phyloP scores from a whole-genome alignment of 1,140 invertebrate genomes.

The Whitmania pigra region DNA sequence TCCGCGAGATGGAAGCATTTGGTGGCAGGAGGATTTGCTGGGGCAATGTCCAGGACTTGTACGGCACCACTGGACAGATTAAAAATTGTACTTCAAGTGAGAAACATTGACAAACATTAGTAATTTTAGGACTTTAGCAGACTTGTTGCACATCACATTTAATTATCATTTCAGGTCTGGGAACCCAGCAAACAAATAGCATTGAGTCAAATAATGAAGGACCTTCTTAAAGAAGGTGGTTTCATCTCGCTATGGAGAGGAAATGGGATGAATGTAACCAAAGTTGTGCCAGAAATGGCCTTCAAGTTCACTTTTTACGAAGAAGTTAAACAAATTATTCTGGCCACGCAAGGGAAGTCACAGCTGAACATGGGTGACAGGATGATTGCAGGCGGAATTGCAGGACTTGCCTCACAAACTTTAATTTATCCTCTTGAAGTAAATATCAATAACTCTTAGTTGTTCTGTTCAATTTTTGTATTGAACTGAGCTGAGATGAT shows the following conservation, averaged over 20 bases:
- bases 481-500: too few species aligned
- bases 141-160: background rate
- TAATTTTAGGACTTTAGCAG: background rate
- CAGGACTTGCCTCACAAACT: constrained; percentile 87
- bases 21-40: constrained; percentile 85
- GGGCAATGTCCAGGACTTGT: constrained; percentile 84
- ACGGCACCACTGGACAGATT: constrained; percentile 92
- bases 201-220: constrained; percentile 29
- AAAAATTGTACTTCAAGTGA: constrained; percentile 81
- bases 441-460: background rate
- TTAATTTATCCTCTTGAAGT: constrained; percentile 89
- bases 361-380: constrained; percentile 51
- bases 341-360: constrained; percentile 18
- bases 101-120: background rate
- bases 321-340: constrained; percentile 47
- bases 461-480: too few species aligned
- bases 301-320: constrained; percentile 97
- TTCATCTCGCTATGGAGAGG: constrained; percentile 80
- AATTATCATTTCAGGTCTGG: background rate
- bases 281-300: constrained; percentile 95
- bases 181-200: constrained; percentile 1
- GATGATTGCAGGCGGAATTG: constrained; percentile 81
- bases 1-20: constrained; percentile 87
- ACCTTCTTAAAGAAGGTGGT: constrained; percentile 81
- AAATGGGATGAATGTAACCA: constrained; percentile 94